phyloP scores from a whole-genome alignment of 2,797 vertebrate genomes.

The Netta rufina region DNA sequence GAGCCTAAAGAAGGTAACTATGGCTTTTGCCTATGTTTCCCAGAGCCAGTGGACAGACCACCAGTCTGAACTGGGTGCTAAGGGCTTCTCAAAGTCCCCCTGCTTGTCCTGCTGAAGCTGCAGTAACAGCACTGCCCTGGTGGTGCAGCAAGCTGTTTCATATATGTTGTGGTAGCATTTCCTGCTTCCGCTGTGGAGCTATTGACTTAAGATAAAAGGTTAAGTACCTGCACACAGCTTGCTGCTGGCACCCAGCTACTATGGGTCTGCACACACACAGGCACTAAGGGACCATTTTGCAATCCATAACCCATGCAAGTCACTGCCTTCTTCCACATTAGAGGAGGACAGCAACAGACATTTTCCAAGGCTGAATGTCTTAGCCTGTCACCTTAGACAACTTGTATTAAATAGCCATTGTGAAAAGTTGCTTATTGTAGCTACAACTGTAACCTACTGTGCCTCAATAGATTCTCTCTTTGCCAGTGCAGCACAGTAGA shows the following conservation, averaged over 20 bases:
- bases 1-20: not conserved
- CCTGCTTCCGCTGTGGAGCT: not conserved
- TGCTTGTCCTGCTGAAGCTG: not conserved
- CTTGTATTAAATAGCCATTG: not conserved
- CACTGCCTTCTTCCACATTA: not conserved
- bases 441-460: not conserved
- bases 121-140: not conserved
- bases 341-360: not conserved
- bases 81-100: not conserved
- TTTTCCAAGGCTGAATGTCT: not conserved
- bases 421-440: not conserved
- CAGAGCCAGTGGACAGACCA: not conserved
- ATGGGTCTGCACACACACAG: not conserved
- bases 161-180: not conserved
- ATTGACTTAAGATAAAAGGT: not conserved
- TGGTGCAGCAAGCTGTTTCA: not conserved
- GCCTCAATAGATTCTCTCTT: not conserved
- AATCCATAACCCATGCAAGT: not conserved
- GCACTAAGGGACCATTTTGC: rapidly evolving
- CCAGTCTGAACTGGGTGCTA: not conserved
- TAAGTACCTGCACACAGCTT: not conserved
- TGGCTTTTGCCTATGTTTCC: not conserved
- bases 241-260: not conserved
- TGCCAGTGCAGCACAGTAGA: not conserved
- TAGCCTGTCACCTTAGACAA: not conserved